Conservation (phyloP, 2,113 vertebrate genomes). For the Hepsetus odoe region DNA sequence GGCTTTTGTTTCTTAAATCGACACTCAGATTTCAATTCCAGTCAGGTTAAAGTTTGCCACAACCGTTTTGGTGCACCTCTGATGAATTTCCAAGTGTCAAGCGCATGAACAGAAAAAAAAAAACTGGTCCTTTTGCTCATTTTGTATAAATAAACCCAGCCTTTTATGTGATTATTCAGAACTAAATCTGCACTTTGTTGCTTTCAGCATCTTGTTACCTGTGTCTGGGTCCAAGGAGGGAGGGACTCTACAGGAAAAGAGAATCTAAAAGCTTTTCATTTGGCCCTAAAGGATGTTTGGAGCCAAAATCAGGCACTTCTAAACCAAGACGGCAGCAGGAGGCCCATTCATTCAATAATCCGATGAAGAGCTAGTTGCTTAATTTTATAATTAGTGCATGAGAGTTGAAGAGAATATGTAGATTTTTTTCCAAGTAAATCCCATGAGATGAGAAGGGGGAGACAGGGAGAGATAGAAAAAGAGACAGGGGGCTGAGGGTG, state of each 20-base stretch:
- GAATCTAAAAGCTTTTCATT: not conserved
- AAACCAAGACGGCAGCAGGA: constrained; percentile 39
- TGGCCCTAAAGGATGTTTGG: not conserved
- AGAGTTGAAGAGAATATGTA: constrained; percentile 41
- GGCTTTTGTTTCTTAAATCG: not conserved
- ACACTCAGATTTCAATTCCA: not conserved
- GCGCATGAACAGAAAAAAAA: not conserved
- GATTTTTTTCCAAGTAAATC: constrained; percentile 45
- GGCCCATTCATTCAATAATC: constrained; percentile 58
- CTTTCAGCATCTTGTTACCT: not conserved
- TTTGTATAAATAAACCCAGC: not conserved
- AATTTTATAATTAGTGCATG: constrained; percentile 63
- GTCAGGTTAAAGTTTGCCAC: not conserved
- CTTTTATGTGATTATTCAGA: not conserved
- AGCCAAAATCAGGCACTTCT: constrained; percentile 15
- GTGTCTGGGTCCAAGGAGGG: not conserved
- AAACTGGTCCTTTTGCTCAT: not conserved
- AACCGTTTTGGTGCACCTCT: not conserved
- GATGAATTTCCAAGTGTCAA: not conserved
- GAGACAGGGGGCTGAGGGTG: not conserved
- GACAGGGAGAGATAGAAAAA: not conserved
- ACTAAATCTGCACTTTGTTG: not conserved
- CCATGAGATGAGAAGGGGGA: constrained; percentile 25
- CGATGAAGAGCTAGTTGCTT: constrained; percentile 57
- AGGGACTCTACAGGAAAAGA: not conserved